Conservation (phyloP, 2,113 vertebrate species). For the Carassius auratus region DNA sequence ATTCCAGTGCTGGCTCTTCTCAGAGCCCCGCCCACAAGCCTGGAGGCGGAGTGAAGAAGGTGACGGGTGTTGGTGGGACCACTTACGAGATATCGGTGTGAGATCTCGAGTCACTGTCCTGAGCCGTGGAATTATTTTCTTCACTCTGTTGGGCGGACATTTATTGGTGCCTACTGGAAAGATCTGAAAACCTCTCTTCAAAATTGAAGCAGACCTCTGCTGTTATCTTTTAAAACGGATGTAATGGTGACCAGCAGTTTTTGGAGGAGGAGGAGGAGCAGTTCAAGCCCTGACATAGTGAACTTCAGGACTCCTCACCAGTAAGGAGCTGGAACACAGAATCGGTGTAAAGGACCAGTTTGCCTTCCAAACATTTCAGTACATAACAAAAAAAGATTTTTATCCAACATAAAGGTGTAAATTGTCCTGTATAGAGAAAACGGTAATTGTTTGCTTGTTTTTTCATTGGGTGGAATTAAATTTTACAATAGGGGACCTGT, state of each 20-base stretch:
- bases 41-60: slow-evolving; percentile 88
- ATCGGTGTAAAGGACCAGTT: slow-evolving; percentile 29
- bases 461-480: slow-evolving; percentile 45
- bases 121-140: slow-evolving; percentile 5
- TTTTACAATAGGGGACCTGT: slow-evolving; percentile 54
- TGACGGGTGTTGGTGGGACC: slow-evolving; percentile 91
- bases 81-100: slow-evolving; percentile 96
- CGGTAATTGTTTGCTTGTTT: slow-evolving; percentile 62
- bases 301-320: slow-evolving; percentile 49
- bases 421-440: slow-evolving; percentile 73
- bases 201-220: too few species aligned
- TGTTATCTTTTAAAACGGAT: background rate
- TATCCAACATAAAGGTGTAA: slow-evolving; percentile 65
- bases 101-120: slow-evolving; percentile 56
- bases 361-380: slow-evolving; percentile 41
- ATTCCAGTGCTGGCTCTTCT: slow-evolving; percentile 73
- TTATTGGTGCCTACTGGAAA: slow-evolving; percentile 26
- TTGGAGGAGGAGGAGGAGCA: slow-evolving; percentile 33
- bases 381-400: slow-evolving; percentile 40
- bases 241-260: slow-evolving; percentile 30
- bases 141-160: background rate
- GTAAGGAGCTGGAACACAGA: slow-evolving; percentile 1
- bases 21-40: slow-evolving; percentile 69
- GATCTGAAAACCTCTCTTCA: background rate
- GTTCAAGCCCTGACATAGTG: background rate